Conservation (phyloP, 30 jellyfish, hydroid and myxozoan species). For the Pelagia noctiluca region DNA sequence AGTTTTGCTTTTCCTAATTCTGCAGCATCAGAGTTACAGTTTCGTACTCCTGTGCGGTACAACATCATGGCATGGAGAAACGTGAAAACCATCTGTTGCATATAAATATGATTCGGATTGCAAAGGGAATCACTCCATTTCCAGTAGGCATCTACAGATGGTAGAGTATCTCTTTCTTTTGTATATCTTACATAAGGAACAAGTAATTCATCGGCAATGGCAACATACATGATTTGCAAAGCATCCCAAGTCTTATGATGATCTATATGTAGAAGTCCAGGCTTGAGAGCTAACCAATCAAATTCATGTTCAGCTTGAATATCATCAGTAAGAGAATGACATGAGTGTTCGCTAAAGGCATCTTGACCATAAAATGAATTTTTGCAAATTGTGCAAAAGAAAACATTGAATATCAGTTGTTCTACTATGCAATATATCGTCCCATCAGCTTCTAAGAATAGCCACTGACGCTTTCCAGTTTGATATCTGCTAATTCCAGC, state of each 20-base stretch:
- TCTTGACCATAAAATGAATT: neutral
- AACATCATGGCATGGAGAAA: slow-evolving; percentile 10
- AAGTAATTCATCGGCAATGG: slow-evolving; percentile 44
- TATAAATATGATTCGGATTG: neutral
- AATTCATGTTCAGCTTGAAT: slow-evolving; percentile 11
- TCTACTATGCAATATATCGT: slow-evolving; percentile 9
- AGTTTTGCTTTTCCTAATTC: neutral
- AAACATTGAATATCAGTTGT: slow-evolving; percentile 9
- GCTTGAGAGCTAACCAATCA: slow-evolving; percentile 46
- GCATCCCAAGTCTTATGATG: no score
- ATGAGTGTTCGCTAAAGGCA: neutral
- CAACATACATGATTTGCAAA: slow-evolving; percentile 27
- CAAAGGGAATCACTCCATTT: neutral
- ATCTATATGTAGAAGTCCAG: slow-evolving; percentile 34
- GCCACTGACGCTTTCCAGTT: slow-evolving; percentile 38
- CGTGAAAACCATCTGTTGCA: slow-evolving; percentile 13
- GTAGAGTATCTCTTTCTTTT: neutral
- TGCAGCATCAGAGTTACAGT: slow-evolving; percentile 3
- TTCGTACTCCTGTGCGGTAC: slow-evolving; percentile 3
- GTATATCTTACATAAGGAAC: neutral
- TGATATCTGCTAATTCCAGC: slow-evolving; percentile 41
- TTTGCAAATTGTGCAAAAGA: slow-evolving; percentile 10
- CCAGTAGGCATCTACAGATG: neutral
- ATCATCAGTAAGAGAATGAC: neutral
- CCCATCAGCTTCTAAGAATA: slow-evolving; percentile 12